Conservation (phyloP, 2,797 vertebrate species). For the Liasis olivaceus region DNA sequence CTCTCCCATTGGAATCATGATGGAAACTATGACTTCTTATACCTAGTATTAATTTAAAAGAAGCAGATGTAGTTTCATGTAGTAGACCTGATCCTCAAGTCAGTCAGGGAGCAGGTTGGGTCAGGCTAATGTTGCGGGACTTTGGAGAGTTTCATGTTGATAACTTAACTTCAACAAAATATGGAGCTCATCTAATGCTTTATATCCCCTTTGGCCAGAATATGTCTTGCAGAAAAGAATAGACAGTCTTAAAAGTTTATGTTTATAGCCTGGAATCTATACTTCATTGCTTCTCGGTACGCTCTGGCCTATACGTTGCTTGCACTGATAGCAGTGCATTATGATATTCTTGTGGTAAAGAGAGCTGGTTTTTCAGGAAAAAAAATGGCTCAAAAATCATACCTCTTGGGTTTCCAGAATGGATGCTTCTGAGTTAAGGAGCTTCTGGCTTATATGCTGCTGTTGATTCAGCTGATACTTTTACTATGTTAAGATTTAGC, state of each 20-base stretch:
- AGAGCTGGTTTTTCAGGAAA: neutral
- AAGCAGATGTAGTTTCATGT: neutral
- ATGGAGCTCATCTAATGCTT: neutral
- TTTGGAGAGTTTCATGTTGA: neutral
- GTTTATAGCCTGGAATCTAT: neutral
- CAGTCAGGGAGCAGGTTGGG: neutral
- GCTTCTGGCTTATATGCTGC: neutral
- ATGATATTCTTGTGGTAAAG: neutral
- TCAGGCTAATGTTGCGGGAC: neutral
- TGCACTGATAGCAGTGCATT: neutral
- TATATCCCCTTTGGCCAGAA: neutral
- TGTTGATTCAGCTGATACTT: neutral
- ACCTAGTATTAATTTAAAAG: neutral
- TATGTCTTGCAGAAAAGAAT: neutral
- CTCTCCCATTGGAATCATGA: neutral
- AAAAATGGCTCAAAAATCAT: neutral
- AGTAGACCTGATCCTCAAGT: neutral
- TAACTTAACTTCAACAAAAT: neutral
- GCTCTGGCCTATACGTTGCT: neutral
- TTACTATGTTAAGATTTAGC: neutral
- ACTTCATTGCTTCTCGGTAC: too few relatives aligned
- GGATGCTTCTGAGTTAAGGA: neutral
- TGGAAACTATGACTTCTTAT: neutral
- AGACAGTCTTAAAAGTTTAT: neutral
- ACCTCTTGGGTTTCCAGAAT: neutral